These are phyloP conservation scores for Camarhynchus parvulus DNA, from an alignment of 2,113 vertebrate species.

Conservation along the genomic window DNA sequence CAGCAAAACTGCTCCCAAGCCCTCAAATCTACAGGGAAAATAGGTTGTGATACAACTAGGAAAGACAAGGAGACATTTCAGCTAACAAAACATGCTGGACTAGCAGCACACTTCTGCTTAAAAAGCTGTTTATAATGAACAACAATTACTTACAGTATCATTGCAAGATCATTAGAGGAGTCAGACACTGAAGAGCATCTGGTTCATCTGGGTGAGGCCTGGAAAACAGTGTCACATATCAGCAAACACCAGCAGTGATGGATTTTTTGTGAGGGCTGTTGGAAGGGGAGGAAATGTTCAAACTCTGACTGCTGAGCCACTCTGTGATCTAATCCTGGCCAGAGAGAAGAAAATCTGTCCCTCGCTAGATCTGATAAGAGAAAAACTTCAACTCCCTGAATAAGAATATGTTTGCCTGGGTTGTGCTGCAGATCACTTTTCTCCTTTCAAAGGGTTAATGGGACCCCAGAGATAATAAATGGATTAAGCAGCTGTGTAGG, in stretches of 20 bases:
- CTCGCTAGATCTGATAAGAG: not conserved
- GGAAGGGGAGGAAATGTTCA: not conserved
- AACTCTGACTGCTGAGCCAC: not conserved
- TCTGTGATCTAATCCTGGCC: not conserved
- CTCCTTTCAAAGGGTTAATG: constrained; percentile 24
- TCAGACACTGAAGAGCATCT: not conserved
- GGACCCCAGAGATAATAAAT: constrained; percentile 33
- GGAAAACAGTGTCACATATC: not conserved
- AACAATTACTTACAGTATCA: not conserved
- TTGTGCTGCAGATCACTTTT: not conserved
- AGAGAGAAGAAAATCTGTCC: not conserved
- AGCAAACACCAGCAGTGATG: not conserved
- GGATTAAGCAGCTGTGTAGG: constrained; percentile 58
- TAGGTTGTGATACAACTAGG: not conserved
- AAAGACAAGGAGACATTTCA: not conserved
- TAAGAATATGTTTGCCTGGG: not conserved
- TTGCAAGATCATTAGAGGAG: not conserved
- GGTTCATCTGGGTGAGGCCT: not conserved
- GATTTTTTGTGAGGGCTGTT: not conserved
- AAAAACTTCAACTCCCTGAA: not conserved
- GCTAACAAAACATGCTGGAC: not conserved
- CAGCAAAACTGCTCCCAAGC: not conserved
- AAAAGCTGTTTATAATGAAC: not conserved
- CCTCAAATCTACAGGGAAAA: not conserved
- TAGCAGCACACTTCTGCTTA: not conserved